Evolutionary conservation across 2,797 vertebrate genomes (phyloP), one percentile per base, ranked within the genome.

Genomic region (Adelosebastes latens): DNA sequence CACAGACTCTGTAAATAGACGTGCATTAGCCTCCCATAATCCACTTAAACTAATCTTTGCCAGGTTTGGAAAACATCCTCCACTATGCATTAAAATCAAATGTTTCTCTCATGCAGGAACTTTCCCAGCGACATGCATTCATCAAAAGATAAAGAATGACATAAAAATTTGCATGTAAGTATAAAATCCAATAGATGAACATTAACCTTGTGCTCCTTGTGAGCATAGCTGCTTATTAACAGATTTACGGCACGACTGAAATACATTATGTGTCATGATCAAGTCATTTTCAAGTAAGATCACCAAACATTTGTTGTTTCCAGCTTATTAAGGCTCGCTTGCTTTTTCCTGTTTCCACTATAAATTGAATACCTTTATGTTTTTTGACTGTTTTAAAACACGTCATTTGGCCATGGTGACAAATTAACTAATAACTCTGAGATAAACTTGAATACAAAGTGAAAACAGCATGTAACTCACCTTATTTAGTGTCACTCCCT

Each of bases 41-140:
- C 91, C 88, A 92, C 82, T 90, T 92, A 65, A 89, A 88, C 89
- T 93, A 92, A 94, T 92, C 90, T 87, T 73, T 68, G 55, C 14
- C 65, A 27, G 52, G 64, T 79, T 83, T 72, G 42, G 62, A 87
- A 85, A 76, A 79, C 78, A 69, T 68, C 11, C 22, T 52, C 22
- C 68, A 59, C n/a, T n/a, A 3, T 62, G 29, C 0, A 25, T 72
- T 11, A 27, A 84, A 87, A 81, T 77, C 16, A 75, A 84, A 76
- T 12, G 42, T 68, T 63, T 81, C 62, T 56, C 14, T 75, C 36
- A 5, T 16, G 1, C 1, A 1, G 1, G 5, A 58, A 55, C 61
- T 29, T 58, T 31, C 5, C 13, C 1, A 2, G 16, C 5, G 5
- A 73, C 65, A 25, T 16, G 4, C 34, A 8, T 12, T 25, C 3